Percentiles rank a stretch among this genome's conserved stretches.
phyloP scores from a whole-genome alignment of 2,888 invertebrate species.

The Amphipyra tragopoginis region DNA sequence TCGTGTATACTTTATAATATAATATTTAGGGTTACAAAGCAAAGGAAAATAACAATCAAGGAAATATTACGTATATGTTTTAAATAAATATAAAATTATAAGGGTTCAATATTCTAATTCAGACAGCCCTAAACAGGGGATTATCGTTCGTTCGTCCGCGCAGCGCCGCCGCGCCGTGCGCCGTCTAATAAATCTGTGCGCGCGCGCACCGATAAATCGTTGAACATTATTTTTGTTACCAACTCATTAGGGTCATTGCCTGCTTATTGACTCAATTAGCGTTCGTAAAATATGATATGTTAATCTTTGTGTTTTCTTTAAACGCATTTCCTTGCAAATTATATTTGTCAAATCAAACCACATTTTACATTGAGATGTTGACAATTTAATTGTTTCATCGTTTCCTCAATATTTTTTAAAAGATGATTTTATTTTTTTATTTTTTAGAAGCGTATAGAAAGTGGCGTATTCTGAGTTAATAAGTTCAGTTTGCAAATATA shows the following conservation, averaged over 20 bases:
- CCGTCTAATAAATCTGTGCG: constrained; percentile 86
- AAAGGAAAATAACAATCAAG: too few relatives aligned
- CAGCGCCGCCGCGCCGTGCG: constrained; percentile 68
- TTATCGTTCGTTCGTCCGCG: constrained; percentile 76
- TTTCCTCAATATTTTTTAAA: not conserved
- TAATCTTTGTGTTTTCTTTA: constrained; percentile 77
- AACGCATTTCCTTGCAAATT: constrained; percentile 71
- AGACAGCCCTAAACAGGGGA: constrained; percentile 81
- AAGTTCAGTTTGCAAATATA: too few relatives aligned
- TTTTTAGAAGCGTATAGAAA: too few relatives aligned
- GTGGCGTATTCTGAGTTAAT: too few relatives aligned
- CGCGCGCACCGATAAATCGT: constrained; percentile 88
- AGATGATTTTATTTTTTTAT: too few relatives aligned
- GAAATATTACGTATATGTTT: not conserved
- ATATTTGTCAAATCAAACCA: constrained; percentile 73
- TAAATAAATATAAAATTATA: constrained; percentile 6
- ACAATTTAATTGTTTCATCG: constrained; percentile 36
- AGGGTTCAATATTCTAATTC: constrained; percentile 37
- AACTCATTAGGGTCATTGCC: constrained; percentile 89
- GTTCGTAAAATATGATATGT: constrained; percentile 79
- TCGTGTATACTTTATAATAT: not conserved
- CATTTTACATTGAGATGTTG: constrained; percentile 55
- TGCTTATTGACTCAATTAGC: constrained; percentile 87
- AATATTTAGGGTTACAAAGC: not conserved
- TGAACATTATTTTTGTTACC: constrained; percentile 88